Evolutionary conservation across 2,113 vertebrate species (phyloP).

Genomic region (Quiscalus mexicanus): DNA sequence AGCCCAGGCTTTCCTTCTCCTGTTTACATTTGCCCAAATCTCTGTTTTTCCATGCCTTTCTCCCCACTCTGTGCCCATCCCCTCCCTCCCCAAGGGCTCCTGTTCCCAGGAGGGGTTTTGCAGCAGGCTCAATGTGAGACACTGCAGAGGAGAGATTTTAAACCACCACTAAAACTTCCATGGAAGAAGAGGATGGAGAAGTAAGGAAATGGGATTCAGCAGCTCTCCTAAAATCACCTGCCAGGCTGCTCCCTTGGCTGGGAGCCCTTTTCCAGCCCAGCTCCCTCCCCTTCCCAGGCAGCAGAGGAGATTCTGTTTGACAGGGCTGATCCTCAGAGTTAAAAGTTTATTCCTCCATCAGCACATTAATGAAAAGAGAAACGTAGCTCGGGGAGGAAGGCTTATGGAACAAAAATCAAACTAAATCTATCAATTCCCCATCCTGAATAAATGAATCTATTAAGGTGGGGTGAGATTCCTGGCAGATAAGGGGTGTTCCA

Average conservation of each 20-base stretch:
- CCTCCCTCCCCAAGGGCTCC: not conserved
- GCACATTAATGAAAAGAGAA: slow-evolving; percentile 41
- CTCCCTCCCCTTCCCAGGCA: not conserved
- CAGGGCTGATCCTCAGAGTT: slow-evolving; percentile 24
- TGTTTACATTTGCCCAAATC: rapidly evolving
- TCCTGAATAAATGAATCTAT: slow-evolving; percentile 37
- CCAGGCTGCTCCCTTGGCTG: not conserved
- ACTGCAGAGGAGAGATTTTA: not conserved
- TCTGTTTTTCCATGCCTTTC: not conserved
- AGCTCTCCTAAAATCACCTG: not conserved
- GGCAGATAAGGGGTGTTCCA: not conserved
- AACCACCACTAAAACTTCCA: not conserved
- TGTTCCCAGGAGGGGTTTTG: not conserved
- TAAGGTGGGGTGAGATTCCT: not conserved
- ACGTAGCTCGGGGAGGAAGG: not conserved
- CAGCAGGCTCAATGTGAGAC: not conserved
- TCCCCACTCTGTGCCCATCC: not conserved
- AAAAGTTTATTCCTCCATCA: slow-evolving; percentile 54
- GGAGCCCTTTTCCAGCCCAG: not conserved
- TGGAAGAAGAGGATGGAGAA: not conserved
- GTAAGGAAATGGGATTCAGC: not conserved
- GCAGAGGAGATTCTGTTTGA: slow-evolving; percentile 3
- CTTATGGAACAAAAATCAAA: slow-evolving; percentile 30
- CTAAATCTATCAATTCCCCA: slow-evolving; percentile 28
- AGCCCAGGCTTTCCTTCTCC: not conserved